Base-by-base conservation (phyloP, 2,113 vertebrate genomes). In the Pygathrix nemaeus region DNA sequence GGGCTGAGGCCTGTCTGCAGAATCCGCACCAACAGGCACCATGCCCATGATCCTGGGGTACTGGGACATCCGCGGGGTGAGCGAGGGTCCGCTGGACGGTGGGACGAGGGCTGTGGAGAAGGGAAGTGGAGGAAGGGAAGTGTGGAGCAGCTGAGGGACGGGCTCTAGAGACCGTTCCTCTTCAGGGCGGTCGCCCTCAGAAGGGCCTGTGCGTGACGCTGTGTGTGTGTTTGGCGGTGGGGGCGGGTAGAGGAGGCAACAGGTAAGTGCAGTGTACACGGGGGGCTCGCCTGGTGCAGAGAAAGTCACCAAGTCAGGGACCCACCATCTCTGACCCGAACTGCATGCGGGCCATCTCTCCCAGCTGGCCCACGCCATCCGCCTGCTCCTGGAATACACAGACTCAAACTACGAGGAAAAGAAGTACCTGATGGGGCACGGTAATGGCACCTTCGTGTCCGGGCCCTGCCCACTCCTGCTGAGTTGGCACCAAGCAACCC, bases 31-130 rank as follows among this genome's bases (percentile, higher is more conserved):
- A 8, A 35, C 18, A 23, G 18, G 32, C 72, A 78, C n/a, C 72
- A 93, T 94, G 97, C 4, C 96, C 5, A 95, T 99, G 99, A 98
- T 23, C 35, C 95, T 99, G 75, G 98, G 97, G 43, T 99, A 99
- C 86, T 99, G 99, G 99, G 99, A 99, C 2, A 98, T 99, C 4
- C 98, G 99, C 0, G 99, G 99, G 98, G 99, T 99, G 95, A 99
- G 95, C 23, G 5, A 40, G 50, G 38, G 21, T 25, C 52, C 6
- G 0, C 61, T 0, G 32, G 25, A 12, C 1, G 40, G 4, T 25
- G 59, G 57, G 11, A 7, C 21, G 14, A 17, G 32, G 35, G 25
- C 40, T 48, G 14, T 9, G 64, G 20, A 5, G 7, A 1, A 13
- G 48, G 48, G 17, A 72, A 30, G 16, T 10, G 66, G 16, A 5